Evolutionary conservation across 2,113 vertebrate species (phyloP), one percentile per base, ranked within the genome.

Genomic region (Dendropsophus ebraccatus): DNA sequence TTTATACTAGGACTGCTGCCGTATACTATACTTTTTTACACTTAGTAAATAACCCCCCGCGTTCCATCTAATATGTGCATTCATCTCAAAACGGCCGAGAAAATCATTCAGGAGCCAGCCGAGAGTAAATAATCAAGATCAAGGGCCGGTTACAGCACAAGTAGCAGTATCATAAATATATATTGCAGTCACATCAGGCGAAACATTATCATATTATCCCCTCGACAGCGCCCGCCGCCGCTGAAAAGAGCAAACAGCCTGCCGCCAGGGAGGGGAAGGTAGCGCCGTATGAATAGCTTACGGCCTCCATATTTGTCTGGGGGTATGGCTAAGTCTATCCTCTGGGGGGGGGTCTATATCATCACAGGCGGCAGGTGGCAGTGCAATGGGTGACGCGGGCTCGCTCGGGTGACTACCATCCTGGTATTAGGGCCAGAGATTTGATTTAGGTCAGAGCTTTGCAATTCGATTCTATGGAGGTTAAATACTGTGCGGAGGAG

Each of bases 191-290:
- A 54, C 65, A 82, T 56, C 81, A 72, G 28, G 62, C 25, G 25
- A 70, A 70, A 69, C 80, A 69, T 82, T 50, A 67, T 67, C 41
- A 82, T 82, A 69, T 82, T 49, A 82, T 50, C 45, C 45, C n/a
- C 80, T 82, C 30, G 32, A 65, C 79, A 81, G 37, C 4, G 76
- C 23, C 23, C 77, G n/a, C 23, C 76, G 23, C 54, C 13, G 28
- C 16, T 17, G 75, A 23, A 56, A 54, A 56, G 32, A 56, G 17
- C 45, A 45, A 21, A 23, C 13, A 12, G 21, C 17, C 14, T 23
- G 37, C 37, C 70, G 1, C 37, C 70, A n/a, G 37, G 23, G 70
- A 28, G 28, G 23, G 11, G 28, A 21, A 56, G 23, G 54, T 13
- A 56, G 19, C 75, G 23, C 30, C 35, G 5, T 30, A 30, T 54